Base-by-base conservation (phyloP, 2,888 invertebrate species). In the Creontiades dilutus region DNA sequence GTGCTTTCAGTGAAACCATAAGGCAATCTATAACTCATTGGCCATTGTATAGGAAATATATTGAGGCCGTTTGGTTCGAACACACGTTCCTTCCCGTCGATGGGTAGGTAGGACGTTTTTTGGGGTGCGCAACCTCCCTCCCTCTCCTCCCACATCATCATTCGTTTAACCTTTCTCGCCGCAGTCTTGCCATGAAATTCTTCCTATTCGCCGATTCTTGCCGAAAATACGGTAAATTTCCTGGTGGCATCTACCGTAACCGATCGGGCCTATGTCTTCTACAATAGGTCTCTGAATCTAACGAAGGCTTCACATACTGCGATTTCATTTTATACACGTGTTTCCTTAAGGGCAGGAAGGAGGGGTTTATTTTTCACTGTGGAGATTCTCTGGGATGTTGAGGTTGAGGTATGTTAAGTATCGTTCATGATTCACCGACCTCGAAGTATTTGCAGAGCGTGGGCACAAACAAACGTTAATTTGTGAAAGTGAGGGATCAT, bases 11-110 rank as follows among this genome's bases (percentile, higher is more conserved):
- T 89, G 57, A 89, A 86, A 80, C 89, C 78, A 61, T 61, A 57
- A 57, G 89, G 80, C 81, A 89, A 89, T 81, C 81, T 81, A 81
- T 81, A 89, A 81, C 81, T 89, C 89, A 89, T 89, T 89, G 89
- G 89, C 81, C 48, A 89, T 89, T 89, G 89, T 89, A 89, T 80
- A 37, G 89, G 80, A 89, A 80, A 81, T 80, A 88, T 78, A 76
- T 88, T 78, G 80, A 78, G 88, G 85, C 68, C 86, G 86, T 86
- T 86, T 75, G 86, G 46, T 86, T 75, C 55, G 75, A 86, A 86
- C 86, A 86, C 86, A 86, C 86, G 86, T 86, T 86, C 61, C 86
- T 75, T 85, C 61, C 78, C 78, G 37, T 37, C 78, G 46, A 47
- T 78, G 78, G 28, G 78, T 68, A 68, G 68, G 37, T 37, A 37